These are phyloP conservation scores for Pitangus sulphuratus DNA, from an alignment of 2,797 vertebrate species.

Conservation along the genomic window DNA sequence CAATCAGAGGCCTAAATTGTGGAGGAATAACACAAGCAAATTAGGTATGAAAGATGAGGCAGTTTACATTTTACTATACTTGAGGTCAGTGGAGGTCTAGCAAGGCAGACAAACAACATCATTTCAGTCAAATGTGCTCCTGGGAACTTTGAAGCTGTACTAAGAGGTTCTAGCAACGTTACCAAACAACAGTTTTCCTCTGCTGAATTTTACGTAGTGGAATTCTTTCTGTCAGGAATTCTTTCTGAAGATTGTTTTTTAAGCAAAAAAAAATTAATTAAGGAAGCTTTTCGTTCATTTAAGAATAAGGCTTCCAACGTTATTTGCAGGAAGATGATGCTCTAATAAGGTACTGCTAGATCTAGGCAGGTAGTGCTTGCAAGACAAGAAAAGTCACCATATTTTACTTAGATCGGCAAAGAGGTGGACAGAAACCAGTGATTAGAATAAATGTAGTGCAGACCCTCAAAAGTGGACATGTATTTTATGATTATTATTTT, in stretches of 20 bases:
- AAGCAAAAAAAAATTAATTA: neutral
- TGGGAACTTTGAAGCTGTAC: neutral
- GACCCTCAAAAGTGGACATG: neutral
- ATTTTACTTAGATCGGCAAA: neutral
- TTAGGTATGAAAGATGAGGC: neutral
- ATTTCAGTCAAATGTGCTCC: neutral
- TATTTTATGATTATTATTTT: neutral
- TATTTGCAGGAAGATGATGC: neutral
- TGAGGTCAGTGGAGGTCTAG: neutral
- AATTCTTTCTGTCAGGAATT: neutral
- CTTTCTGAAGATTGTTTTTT: neutral
- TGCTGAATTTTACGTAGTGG: neutral
- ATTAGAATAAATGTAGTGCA: neutral
- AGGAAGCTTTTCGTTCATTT: neutral
- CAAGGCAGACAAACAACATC: neutral
- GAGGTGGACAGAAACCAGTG: neutral
- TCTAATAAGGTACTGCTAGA: neutral
- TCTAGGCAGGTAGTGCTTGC: neutral
- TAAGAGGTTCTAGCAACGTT: neutral
- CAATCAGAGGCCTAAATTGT: neutral
- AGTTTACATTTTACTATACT: neutral
- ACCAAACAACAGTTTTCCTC: neutral
- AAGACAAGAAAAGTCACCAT: neutral
- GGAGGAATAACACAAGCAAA: neutral
- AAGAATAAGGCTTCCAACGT: neutral